Evolutionary conservation across 2,797 vertebrate species (phyloP).

Genomic region (Falco naumanni): DNA sequence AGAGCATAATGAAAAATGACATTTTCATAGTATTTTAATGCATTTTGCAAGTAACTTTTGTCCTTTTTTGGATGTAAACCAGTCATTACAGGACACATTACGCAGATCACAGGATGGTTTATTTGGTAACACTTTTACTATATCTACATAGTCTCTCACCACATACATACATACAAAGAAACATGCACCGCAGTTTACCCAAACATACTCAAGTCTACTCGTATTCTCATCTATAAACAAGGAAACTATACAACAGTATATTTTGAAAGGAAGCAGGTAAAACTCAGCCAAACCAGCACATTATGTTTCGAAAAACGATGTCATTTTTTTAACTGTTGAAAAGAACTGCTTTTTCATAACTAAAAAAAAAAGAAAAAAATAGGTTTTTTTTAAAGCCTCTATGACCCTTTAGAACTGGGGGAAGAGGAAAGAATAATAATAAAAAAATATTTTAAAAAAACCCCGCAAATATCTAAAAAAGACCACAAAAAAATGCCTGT

Average conservation of each 20-base stretch:
- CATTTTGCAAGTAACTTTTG: background rate
- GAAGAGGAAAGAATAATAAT: background rate
- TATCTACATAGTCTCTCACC: background rate
- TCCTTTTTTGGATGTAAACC: background rate
- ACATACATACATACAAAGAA: background rate
- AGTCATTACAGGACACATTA: background rate
- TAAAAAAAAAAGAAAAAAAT: accelerated
- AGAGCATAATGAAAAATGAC: background rate
- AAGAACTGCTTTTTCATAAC: background rate
- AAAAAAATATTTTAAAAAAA: background rate
- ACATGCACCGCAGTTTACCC: background rate
- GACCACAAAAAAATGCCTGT: background rate
- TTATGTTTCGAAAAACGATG: background rate
- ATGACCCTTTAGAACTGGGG: background rate
- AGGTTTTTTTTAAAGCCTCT: background rate
- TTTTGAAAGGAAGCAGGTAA: conserved; percentile 1
- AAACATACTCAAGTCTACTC: background rate
- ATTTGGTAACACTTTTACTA: background rate
- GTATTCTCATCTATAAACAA: background rate
- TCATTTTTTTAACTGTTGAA: background rate
- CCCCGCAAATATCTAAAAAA: too few species aligned
- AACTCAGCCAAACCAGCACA: background rate
- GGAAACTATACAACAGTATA: background rate
- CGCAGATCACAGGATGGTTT: background rate
- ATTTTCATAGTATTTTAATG: background rate